Percentiles rank a stretch among this genome's conserved stretches.
phyloP scores from a whole-genome alignment of 2,888 invertebrate genomes.

The Nezara viridula region DNA sequence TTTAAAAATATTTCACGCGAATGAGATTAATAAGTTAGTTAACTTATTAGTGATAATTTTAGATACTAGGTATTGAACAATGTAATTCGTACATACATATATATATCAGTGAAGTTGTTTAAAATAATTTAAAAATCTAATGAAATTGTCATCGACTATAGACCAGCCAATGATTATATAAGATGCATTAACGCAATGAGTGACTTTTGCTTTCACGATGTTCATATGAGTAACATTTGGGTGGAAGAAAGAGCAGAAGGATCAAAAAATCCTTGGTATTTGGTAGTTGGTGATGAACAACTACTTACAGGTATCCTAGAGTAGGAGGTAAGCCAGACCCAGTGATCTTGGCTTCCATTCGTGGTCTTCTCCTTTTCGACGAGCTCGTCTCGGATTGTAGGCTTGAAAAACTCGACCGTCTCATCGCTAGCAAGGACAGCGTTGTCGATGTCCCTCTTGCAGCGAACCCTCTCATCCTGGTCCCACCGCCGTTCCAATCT shows the following conservation, averaged over 20 bases:
- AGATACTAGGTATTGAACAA: too few relatives aligned
- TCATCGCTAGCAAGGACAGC: conserved; percentile 67
- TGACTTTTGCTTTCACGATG: too few relatives aligned
- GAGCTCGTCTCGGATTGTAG: conserved; percentile 76
- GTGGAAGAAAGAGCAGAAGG: neutral
- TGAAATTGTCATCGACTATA: too few relatives aligned
- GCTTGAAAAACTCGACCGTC: conserved; percentile 82
- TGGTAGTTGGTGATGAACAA: neutral
- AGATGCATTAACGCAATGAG: neutral
- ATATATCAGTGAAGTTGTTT: too few relatives aligned
- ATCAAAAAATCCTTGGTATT: neutral
- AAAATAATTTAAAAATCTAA: too few relatives aligned
- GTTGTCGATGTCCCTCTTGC: conserved; percentile 63
- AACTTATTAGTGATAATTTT: too few relatives aligned
- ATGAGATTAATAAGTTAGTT: neutral
- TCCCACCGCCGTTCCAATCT: neutral
- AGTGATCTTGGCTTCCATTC: conserved; percentile 75
- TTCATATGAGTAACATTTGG: neutral
- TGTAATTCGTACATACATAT: too few relatives aligned
- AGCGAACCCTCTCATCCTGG: neutral
- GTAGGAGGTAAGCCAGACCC: conserved; percentile 90
- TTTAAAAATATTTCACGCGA: neutral
- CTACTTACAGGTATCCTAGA: conserved; percentile 85
- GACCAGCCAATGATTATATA: too few relatives aligned
- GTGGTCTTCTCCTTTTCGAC: conserved; percentile 77